Percentiles rank a stretch among this genome's conserved stretches.
Evolutionary conservation across 2,113 vertebrate genomes (phyloP).

Genomic region (Numenius arquata): DNA sequence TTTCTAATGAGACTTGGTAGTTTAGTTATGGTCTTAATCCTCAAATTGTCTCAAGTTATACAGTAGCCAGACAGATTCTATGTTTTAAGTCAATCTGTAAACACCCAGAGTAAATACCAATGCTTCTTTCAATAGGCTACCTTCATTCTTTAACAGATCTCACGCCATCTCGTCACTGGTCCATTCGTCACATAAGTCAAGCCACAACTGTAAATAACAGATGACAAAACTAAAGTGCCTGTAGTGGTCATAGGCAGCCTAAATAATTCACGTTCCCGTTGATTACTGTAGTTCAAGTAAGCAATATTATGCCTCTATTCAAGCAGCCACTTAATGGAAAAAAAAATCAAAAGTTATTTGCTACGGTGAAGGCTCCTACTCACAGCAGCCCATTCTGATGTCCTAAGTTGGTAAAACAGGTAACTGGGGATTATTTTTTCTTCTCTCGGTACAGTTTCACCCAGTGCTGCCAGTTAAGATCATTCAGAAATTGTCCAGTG

Average conservation of each 20-base stretch:
- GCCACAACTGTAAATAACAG: background rate
- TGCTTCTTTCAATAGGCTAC: background rate
- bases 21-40: background rate
- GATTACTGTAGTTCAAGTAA: background rate
- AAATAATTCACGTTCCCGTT: background rate
- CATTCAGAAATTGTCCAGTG: background rate
- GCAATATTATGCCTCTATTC: background rate
- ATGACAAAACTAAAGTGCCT: background rate
- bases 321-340: background rate
- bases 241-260: background rate
- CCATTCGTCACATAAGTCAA: background rate
- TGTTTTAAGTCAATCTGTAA: background rate
- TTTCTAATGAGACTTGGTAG: background rate
- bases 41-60: background rate
- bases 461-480: background rate
- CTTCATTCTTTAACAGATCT: background rate
- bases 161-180: background rate
- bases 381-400: background rate
- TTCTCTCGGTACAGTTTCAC: background rate
- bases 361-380: background rate
- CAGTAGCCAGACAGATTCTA: background rate
- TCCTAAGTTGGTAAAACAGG: background rate
- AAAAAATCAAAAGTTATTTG: background rate
- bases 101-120: background rate
- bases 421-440: background rate